These are phyloP conservation scores for Drosophila pandora DNA, from an alignment of 1,140 invertebrate species.

Conservation along the genomic window DNA sequence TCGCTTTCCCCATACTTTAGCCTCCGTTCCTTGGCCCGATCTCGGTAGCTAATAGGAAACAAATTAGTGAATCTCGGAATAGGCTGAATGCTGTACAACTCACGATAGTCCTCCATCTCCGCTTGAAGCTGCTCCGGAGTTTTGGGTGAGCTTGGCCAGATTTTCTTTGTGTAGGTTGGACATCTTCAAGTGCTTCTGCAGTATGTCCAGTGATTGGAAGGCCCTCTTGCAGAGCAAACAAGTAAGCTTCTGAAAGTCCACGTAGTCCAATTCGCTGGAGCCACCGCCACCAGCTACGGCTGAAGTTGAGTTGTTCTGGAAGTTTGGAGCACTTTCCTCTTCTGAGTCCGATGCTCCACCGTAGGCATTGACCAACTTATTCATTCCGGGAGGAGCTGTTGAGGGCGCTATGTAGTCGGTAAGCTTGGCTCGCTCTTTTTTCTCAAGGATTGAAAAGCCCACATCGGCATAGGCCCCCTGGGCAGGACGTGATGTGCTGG, in stretches of 20 bases:
- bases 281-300: conserved; percentile 51
- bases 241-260: conserved; percentile 95
- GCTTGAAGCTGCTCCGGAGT: conserved; percentile 3
- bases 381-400: conserved; percentile 27
- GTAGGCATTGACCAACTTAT: conserved; percentile 90
- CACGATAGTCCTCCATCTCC: conserved; percentile 47
- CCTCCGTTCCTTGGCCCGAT: conserved; percentile 97
- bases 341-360: conserved; percentile 84
- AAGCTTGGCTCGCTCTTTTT: conserved; percentile 82
- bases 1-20: conserved; percentile 95
- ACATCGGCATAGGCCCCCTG: conserved; percentile 91
- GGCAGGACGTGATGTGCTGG: conserved; percentile 70
- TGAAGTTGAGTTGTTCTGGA: conserved; percentile 84
- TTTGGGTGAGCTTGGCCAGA: conserved; percentile 84
- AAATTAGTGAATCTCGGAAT: background rate
- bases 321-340: conserved; percentile 54
- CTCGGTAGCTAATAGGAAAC: conserved; percentile 88
- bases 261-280: conserved; percentile 86
- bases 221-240: conserved; percentile 98
- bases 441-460: conserved; percentile 94
- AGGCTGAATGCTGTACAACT: conserved; percentile 6
- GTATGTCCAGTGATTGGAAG: conserved; percentile 94
- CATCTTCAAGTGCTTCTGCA: conserved; percentile 95
- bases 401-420: conserved; percentile 42
- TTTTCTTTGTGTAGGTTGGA: conserved; percentile 98